phyloP scores from a whole-genome alignment of 1,140 invertebrate species.

The Saccostrea cuccullata region DNA sequence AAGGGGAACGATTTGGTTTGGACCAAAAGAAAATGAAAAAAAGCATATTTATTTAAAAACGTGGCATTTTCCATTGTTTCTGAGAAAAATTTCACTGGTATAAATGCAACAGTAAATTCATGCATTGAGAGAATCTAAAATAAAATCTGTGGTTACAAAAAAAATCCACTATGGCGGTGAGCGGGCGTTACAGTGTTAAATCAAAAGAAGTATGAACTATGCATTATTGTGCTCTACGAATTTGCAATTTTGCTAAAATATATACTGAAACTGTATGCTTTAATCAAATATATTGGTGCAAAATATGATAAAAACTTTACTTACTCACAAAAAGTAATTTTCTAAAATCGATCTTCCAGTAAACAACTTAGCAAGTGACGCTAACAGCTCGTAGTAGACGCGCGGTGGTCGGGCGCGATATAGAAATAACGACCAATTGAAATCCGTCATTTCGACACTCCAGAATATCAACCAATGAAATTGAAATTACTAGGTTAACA shows the following conservation, averaged over 20 bases:
- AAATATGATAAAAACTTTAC: neutral
- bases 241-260: neutral
- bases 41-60: neutral
- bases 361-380: conserved; percentile 45
- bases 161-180: conserved; percentile 1
- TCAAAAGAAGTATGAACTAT: neutral
- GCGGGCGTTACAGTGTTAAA: neutral
- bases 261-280: neutral
- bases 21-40: neutral
- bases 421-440: conserved; percentile 18
- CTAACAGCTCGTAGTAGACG: conserved; percentile 42
- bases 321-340: neutral
- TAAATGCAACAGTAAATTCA: too few species aligned
- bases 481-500: too few species aligned
- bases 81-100: neutral
- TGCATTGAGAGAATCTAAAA: neutral
- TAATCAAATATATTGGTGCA: neutral
- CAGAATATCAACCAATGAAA: conserved; percentile 40
- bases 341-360: conserved; percentile 39
- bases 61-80: too few species aligned
- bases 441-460: neutral
- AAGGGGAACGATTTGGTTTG: too few species aligned
- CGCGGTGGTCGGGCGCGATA: conserved; percentile 33
- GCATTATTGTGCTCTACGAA: neutral
- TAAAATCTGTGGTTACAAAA: neutral